Evolutionary conservation across 2,113 vertebrate genomes (phyloP).

Genomic region (Tetrax tetrax): DNA sequence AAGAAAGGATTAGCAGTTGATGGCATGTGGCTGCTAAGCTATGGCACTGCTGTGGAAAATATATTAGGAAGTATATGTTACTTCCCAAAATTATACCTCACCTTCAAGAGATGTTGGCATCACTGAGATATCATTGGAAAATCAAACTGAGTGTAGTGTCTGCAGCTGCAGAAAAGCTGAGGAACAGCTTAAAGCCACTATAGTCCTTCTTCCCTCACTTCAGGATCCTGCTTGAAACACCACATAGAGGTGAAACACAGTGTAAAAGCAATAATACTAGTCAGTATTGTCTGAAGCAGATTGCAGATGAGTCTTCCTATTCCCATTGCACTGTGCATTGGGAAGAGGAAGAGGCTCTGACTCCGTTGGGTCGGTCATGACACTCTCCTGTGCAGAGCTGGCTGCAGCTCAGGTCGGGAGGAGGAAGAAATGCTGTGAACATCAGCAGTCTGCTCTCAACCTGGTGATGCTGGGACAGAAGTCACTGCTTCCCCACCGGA

Average conservation of each 20-base stretch:
- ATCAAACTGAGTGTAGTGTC: not conserved
- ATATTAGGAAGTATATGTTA: not conserved
- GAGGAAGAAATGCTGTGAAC: not conserved
- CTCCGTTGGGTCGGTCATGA: fast-evolving
- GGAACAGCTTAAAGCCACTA: not conserved
- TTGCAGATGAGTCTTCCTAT: not conserved
- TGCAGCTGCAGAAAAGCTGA: not conserved
- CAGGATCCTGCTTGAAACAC: not conserved
- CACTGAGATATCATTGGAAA: not conserved
- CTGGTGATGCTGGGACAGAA: not conserved
- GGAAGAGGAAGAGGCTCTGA: too few species aligned
- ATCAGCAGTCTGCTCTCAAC: not conserved
- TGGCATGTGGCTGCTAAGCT: not conserved
- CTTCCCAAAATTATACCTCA: not conserved
- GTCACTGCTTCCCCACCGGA: not conserved
- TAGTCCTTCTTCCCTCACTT: not conserved
- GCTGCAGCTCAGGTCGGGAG: fast-evolving
- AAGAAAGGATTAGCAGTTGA: not conserved
- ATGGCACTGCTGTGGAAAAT: not conserved
- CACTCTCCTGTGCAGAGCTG: not conserved
- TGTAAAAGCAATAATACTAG: not conserved
- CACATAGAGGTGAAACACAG: not conserved
- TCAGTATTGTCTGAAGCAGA: not conserved
- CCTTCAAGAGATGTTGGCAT: not conserved
- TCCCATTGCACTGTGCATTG: too few species aligned